A percentile compares a stretch with the other conserved stretches of the same genome.
Evolutionary conservation across 30 jellyfish, hydroid and myxozoan genomes (phyloP).

Genomic region (Mastigias papua): DNA sequence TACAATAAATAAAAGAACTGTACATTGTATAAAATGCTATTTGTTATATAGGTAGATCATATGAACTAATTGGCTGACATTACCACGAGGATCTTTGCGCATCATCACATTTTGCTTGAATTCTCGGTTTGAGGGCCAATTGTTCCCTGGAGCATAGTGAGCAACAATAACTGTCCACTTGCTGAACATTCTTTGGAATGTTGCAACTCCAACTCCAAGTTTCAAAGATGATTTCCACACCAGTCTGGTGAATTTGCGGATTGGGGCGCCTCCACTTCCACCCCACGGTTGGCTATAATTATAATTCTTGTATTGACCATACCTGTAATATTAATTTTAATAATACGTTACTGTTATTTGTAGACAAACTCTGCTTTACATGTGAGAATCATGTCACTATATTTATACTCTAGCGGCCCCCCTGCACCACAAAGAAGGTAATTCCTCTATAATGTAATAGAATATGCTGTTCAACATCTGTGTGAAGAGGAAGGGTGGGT

Average conservation of each 20-base stretch:
- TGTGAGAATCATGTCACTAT: too few relatives aligned
- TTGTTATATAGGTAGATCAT: not conserved
- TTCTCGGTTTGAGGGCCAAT: not conserved
- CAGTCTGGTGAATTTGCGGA: not conserved
- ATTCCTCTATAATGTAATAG: too few relatives aligned
- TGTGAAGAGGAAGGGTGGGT: not conserved
- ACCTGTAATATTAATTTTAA: not conserved
- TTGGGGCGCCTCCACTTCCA: not conserved
- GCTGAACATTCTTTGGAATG: too few relatives aligned
- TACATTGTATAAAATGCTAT: not conserved
- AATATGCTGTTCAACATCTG: too few relatives aligned
- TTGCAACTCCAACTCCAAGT: conserved; percentile 21
- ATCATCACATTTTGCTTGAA: not conserved
- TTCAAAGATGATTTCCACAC: conserved; percentile 4
- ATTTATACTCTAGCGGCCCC: too few relatives aligned
- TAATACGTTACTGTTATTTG: too few relatives aligned
- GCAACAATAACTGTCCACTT: not conserved
- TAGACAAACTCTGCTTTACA: too few relatives aligned
- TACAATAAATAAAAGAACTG: too few relatives aligned
- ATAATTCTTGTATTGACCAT: not conserved
- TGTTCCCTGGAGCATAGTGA: conserved; percentile 14
- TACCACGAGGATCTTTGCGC: not conserved
- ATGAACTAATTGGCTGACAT: not conserved
- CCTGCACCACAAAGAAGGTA: too few relatives aligned
- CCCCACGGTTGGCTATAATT: not conserved